phyloP scores from a whole-genome alignment of 2,113 vertebrate species.

The Tympanuchus pallidicinctus region DNA sequence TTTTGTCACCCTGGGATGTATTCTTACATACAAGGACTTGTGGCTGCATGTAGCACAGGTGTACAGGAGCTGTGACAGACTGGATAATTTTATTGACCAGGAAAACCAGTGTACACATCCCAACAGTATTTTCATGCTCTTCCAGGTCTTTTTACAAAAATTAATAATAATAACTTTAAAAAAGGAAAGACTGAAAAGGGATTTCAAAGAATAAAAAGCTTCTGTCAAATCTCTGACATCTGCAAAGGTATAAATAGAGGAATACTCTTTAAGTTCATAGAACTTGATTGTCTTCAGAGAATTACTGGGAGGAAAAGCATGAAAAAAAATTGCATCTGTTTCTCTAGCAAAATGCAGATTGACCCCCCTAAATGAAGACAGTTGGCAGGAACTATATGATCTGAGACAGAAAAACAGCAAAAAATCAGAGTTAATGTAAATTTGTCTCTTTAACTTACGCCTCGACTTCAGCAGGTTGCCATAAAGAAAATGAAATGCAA shows the following conservation, averaged over 20 bases:
- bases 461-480: constrained; percentile 16
- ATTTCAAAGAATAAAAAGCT: background rate
- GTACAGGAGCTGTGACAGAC: background rate
- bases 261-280: background rate
- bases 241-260: constrained; percentile 22
- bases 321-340: constrained; percentile 22
- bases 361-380: constrained; percentile 51
- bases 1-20: background rate
- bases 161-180: background rate
- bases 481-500: constrained; percentile 65
- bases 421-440: constrained; percentile 29
- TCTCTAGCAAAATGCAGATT: constrained; percentile 26
- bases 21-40: background rate
- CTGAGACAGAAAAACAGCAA: constrained; percentile 16
- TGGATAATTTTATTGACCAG: background rate
- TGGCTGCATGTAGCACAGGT: background rate
- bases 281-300: constrained; percentile 12
- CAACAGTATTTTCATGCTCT: background rate
- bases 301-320: background rate
- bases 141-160: background rate
- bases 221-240: background rate
- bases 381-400: constrained; percentile 24
- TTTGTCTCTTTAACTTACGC: constrained; percentile 55
- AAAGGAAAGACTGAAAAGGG: background rate
- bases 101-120: background rate